Percentiles rank a stretch among this genome's conserved stretches.
Conservation (phyloP, 2,113 vertebrate genomes). For the Amazona guildingii region DNA sequence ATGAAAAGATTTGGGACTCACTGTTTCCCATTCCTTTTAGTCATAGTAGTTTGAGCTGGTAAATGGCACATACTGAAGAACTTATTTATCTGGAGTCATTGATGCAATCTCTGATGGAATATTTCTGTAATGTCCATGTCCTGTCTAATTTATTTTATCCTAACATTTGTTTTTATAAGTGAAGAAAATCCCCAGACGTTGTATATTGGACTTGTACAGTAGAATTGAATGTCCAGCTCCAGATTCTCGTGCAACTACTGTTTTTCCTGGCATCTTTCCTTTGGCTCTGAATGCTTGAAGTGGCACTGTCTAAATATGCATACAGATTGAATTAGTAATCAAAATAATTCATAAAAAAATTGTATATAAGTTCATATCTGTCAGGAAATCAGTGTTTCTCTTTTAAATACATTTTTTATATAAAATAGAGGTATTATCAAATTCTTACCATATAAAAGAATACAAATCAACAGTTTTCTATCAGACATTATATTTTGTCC, state of each 20-base stretch:
- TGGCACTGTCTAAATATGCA: neutral
- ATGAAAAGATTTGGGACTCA: neutral
- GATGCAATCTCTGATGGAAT: neutral
- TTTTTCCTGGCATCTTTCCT: conserved; percentile 31
- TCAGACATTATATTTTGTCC: neutral
- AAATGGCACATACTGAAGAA: neutral
- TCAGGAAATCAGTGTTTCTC: neutral
- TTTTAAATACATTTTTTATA: neutral
- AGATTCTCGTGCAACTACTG: conserved; percentile 5
- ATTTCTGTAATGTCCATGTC: neutral
- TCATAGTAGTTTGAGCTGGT: neutral
- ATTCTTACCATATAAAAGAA: neutral
- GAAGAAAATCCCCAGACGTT: neutral
- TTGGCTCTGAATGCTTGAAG: neutral
- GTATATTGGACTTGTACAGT: neutral
- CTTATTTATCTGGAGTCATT: neutral
- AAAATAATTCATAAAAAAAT: neutral
- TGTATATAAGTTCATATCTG: neutral
- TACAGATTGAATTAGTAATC: neutral
- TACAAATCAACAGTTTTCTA: neutral
- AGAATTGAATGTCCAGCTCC: neutral
- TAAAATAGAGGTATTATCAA: neutral
- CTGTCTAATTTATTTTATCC: neutral
- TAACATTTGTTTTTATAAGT: neutral
- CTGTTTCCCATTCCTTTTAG: neutral